phyloP scores from a whole-genome alignment of 2,888 invertebrate species.

The Alsophila aescularia region DNA sequence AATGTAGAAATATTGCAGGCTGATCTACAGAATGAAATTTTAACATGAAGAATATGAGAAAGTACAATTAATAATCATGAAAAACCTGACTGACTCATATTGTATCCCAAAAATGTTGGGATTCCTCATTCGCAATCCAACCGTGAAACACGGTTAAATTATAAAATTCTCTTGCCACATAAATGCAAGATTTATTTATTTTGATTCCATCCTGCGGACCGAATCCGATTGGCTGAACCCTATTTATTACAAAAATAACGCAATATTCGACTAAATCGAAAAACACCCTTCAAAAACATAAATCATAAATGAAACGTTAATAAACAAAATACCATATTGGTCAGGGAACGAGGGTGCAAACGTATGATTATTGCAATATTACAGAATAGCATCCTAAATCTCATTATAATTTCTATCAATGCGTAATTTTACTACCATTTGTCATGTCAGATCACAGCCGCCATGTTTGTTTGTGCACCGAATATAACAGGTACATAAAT shows the following conservation, averaged over 20 bases:
- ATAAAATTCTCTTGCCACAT: slow-evolving; percentile 36
- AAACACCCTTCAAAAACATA: slow-evolving; percentile 37
- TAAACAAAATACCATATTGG: slow-evolving; percentile 40
- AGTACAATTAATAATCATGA: too few relatives aligned
- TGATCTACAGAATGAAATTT: too few relatives aligned
- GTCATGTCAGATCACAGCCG: slow-evolving; percentile 43
- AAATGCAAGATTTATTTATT: slow-evolving; percentile 48
- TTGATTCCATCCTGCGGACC: slow-evolving; percentile 42
- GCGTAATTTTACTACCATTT: slow-evolving; percentile 50
- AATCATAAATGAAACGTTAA: slow-evolving; percentile 39
- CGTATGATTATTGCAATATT: slow-evolving; percentile 46
- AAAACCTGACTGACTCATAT: background rate
- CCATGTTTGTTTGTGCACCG: slow-evolving; percentile 23
- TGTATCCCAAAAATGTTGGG: background rate
- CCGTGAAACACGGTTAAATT: slow-evolving; percentile 25
- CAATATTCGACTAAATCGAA: slow-evolving; percentile 39
- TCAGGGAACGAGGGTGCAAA: slow-evolving; percentile 37
- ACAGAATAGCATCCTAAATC: slow-evolving; percentile 42
- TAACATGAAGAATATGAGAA: too few relatives aligned
- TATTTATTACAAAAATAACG: slow-evolving; percentile 43
- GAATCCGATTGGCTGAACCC: slow-evolving; percentile 40
- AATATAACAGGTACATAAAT: slow-evolving; percentile 24
- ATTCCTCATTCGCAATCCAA: slow-evolving; percentile 11
- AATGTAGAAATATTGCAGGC: too few relatives aligned
- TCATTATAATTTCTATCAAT: slow-evolving; percentile 46